Evolutionary conservation across 2,113 vertebrate species (phyloP).

Genomic region (Globicephala melas): DNA sequence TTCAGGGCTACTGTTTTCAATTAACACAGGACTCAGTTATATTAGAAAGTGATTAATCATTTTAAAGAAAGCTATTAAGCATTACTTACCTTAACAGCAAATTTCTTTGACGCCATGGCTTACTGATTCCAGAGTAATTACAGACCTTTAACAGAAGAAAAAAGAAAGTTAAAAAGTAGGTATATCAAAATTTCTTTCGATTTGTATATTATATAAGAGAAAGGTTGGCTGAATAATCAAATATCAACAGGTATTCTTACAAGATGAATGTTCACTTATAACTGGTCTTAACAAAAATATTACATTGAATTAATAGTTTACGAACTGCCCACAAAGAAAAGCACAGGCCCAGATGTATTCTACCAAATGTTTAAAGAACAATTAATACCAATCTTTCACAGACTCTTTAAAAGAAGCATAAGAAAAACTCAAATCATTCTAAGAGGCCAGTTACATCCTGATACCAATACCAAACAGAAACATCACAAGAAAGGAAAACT

Average conservation of each 20-base stretch:
- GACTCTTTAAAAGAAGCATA: not conserved
- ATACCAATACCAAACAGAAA: not conserved
- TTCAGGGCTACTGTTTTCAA: slow-evolving; percentile 28
- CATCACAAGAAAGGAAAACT: not conserved
- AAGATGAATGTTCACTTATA: not conserved
- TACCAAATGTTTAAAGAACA: not conserved
- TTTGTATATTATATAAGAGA: not conserved
- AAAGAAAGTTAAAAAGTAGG: not conserved
- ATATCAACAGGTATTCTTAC: not conserved
- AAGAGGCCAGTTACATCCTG: not conserved
- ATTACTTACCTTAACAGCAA: slow-evolving; percentile 83
- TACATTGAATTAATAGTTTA: not conserved
- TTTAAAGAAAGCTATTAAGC: slow-evolving; percentile 20
- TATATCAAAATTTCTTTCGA: slow-evolving; percentile 26
- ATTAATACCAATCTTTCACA: not conserved
- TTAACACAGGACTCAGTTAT: not conserved
- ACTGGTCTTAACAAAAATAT: slow-evolving; percentile 17
- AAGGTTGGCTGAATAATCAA: slow-evolving; percentile 11
- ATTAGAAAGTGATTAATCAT: not conserved
- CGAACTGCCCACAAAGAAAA: slow-evolving; percentile 2
- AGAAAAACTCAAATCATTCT: not conserved
- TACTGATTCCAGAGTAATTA: slow-evolving; percentile 40
- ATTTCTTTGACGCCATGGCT: slow-evolving; percentile 81
- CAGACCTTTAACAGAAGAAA: slow-evolving; percentile 68
- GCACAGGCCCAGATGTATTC: not conserved